phyloP scores from a whole-genome alignment of 1,140 invertebrate species.

The Procambarus virginalis region DNA sequence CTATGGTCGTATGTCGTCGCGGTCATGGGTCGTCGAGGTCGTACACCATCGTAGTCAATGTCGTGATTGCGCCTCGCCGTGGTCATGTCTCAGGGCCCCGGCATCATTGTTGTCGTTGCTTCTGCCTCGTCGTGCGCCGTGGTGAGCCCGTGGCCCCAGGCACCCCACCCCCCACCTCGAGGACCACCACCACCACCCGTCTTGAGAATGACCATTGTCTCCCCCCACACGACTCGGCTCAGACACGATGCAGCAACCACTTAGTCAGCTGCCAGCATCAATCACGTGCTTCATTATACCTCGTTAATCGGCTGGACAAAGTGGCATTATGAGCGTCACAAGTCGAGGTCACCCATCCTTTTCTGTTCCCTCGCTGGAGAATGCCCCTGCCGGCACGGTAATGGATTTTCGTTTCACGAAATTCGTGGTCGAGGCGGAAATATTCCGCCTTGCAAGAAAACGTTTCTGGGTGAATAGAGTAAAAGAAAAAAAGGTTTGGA shows the following conservation, averaged over 20 bases:
- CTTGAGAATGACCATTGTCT: background rate
- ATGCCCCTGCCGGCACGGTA: background rate
- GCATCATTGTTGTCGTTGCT: no score
- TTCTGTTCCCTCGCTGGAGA: background rate
- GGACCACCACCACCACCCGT: background rate
- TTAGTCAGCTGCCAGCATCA: background rate
- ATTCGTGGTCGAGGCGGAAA: background rate
- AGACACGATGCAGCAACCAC: background rate
- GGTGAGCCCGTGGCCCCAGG: background rate
- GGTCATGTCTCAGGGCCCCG: no score
- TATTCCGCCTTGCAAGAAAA: background rate
- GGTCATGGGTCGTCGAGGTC: no score
- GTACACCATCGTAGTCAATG: no score
- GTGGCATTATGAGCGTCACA: background rate
- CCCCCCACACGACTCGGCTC: background rate
- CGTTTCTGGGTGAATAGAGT: background rate
- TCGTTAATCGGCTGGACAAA: conserved; percentile 2
- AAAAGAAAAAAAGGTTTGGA: background rate
- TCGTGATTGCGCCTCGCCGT: no score
- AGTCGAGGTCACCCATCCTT: background rate
- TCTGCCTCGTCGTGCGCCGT: background rate
- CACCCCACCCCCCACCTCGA: background rate
- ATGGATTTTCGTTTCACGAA: background rate
- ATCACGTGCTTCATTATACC: background rate
- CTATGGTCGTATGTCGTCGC: no score